Conservation (phyloP, 1,140 invertebrate genomes). For the Carcinoscorpius rotundicauda region DNA sequence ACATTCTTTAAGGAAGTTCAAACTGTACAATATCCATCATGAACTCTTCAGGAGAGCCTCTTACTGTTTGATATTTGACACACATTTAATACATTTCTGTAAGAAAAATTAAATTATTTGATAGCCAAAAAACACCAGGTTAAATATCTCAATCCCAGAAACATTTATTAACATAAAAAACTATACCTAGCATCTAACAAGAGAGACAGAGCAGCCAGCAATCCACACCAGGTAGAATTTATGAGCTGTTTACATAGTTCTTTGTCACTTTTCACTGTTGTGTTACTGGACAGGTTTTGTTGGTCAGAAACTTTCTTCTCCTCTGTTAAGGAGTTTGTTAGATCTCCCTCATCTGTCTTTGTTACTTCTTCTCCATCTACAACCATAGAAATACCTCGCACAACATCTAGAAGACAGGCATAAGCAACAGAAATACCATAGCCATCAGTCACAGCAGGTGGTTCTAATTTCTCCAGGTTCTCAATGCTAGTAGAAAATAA, state of each 20-base stretch:
- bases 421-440: constrained; percentile 93
- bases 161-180: not conserved
- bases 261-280: not conserved
- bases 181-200: constrained; percentile 78
- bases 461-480: constrained; percentile 86
- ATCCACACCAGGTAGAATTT: constrained; percentile 88
- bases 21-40: no score
- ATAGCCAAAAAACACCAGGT: no score
- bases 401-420: constrained; percentile 74
- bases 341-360: constrained; percentile 15
- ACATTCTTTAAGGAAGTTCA: no score
- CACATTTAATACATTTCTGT: no score
- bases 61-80: no score
- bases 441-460: constrained; percentile 82
- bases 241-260: constrained; percentile 52
- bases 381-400: constrained; percentile 27
- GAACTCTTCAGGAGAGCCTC: no score
- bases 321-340: not conserved
- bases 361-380: constrained; percentile 25
- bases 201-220: constrained; percentile 78
- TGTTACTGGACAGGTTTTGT: not conserved
- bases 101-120: no score
- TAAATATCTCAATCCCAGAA: no score
- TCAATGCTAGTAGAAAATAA: constrained; percentile 56
- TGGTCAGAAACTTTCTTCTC: not conserved